These are phyloP conservation scores for Anthophora plumipes DNA, from an alignment of 2,888 invertebrate genomes.

Conservation along the genomic window DNA sequence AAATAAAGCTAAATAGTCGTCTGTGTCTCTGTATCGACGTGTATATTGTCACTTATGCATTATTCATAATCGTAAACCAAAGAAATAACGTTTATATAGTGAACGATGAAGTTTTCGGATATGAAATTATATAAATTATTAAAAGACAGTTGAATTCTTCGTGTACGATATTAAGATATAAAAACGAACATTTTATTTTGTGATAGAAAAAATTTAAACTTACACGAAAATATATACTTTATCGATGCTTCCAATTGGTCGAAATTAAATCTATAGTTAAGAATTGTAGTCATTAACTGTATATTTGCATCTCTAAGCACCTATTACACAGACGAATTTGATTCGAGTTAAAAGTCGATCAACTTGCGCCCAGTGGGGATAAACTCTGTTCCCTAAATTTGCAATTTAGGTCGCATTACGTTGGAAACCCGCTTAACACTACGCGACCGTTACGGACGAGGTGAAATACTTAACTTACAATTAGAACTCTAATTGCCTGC, in stretches of 20 bases:
- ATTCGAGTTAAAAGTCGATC: slow-evolving; percentile 14
- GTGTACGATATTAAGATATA: not conserved
- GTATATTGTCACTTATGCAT: not conserved
- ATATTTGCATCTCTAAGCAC: not conserved
- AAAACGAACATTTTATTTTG: not conserved
- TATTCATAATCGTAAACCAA: slow-evolving; percentile 14
- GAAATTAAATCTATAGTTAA: not conserved
- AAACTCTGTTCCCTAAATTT: slow-evolving; percentile 12
- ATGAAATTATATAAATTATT: slow-evolving; percentile 9
- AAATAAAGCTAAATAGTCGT: slow-evolving; percentile 26
- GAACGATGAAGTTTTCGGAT: slow-evolving; percentile 6
- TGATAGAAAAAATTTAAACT: not conserved
- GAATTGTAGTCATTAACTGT: not conserved
- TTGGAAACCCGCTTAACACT: slow-evolving; percentile 11
- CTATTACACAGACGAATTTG: not conserved
- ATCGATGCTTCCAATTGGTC: not conserved
- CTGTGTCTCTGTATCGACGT: not conserved
- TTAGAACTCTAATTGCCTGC: slow-evolving; percentile 36
- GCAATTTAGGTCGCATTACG: slow-evolving; percentile 38
- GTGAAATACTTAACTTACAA: slow-evolving; percentile 44
- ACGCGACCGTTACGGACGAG: slow-evolving; percentile 4
- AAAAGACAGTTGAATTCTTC: not conserved
- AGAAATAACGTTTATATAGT: not conserved
- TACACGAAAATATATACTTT: slow-evolving; percentile 3
- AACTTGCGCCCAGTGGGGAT: not conserved